Percentiles rank a stretch among this genome's conserved stretches.
These are phyloP conservation scores for Oscheius onirici DNA, from an alignment of 2,888 invertebrate genomes.

Conservation along the genomic window DNA sequence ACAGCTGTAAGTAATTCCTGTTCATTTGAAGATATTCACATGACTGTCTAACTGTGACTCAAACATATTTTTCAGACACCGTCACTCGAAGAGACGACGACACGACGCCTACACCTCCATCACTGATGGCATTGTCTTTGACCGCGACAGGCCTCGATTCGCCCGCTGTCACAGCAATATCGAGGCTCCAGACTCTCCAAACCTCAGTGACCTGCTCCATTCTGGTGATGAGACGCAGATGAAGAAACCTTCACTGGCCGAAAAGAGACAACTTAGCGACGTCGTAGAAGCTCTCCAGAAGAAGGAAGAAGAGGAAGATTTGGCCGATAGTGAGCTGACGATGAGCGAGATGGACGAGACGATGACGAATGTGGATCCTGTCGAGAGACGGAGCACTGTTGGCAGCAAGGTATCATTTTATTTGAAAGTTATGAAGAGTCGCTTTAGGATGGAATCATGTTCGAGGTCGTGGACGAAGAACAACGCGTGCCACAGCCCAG, in stretches of 20 bases:
- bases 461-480: background rate
- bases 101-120: constrained; percentile 70
- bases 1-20: background rate
- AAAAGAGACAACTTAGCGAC: background rate
- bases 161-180: background rate
- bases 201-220: background rate
- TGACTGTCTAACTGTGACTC: too few species aligned
- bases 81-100: constrained; percentile 45
- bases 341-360: constrained; percentile 53
- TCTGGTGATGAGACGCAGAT: constrained; percentile 12
- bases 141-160: background rate
- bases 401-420: background rate
- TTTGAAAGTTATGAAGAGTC: background rate
- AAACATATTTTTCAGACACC: constrained; percentile 10
- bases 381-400: background rate
- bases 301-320: constrained; percentile 49
- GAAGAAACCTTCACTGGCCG: background rate
- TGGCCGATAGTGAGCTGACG: constrained; percentile 60
- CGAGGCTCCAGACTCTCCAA: background rate
- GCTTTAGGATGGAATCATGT: background rate
- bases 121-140: constrained; percentile 61
- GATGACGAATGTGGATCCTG: background rate
- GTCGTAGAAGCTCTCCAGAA: background rate
- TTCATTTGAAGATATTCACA: too few species aligned
- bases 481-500: background rate